phyloP scores from a whole-genome alignment of 30 jellyfish, hydroid and myxozoan species.

The Nemopilema nomurai region DNA sequence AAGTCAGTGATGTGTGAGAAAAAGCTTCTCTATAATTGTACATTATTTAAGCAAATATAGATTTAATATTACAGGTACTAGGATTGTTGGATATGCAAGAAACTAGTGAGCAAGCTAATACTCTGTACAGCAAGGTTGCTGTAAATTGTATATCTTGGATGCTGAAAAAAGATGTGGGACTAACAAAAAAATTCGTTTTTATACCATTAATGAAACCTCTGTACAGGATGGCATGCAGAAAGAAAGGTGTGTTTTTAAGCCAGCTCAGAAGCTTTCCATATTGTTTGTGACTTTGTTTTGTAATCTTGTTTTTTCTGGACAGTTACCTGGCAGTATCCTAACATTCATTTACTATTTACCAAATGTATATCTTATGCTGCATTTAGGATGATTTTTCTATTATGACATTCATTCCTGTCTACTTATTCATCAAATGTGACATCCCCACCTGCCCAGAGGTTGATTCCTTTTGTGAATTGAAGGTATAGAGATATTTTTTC shows the following conservation, averaged over 20 bases:
- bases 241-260: not conserved
- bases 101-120: conserved; percentile 1
- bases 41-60: not conserved
- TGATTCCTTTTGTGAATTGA: not conserved
- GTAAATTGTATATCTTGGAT: conserved; percentile 51
- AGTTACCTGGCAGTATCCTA: too few relatives aligned
- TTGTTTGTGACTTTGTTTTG: too few relatives aligned
- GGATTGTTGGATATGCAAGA: not conserved
- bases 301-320: too few relatives aligned
- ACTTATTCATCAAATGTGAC: too few relatives aligned
- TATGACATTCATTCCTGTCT: too few relatives aligned
- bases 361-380: too few relatives aligned
- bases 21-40: too few relatives aligned
- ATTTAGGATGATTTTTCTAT: too few relatives aligned
- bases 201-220: conserved; percentile 1
- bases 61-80: conserved; percentile 1
- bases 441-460: not conserved
- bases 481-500: not conserved
- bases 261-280: too few relatives aligned
- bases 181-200: conserved; percentile 24
- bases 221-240: not conserved
- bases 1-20: too few relatives aligned
- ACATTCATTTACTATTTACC: too few relatives aligned
- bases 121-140: conserved; percentile 13
- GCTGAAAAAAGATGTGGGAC: conserved; percentile 10